These are phyloP conservation scores for Portunus trituberculatus DNA, from an alignment of 1,140 invertebrate species.

Conservation along the genomic window DNA sequence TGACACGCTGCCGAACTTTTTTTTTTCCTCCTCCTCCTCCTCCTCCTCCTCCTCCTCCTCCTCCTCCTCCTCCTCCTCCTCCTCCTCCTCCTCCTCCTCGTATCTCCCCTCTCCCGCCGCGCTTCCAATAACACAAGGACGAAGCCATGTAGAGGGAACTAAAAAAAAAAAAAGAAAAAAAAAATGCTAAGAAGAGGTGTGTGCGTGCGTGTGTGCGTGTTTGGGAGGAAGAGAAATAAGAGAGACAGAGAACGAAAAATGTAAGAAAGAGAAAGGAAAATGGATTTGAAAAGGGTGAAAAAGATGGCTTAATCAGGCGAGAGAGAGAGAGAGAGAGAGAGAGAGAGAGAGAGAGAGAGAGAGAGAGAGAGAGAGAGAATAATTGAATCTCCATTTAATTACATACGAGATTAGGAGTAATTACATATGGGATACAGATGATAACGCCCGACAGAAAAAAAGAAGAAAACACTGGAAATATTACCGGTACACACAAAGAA, in stretches of 20 bases:
- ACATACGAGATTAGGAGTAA: neutral
- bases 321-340: too few relatives aligned
- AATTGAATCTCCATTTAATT: neutral
- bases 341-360: too few relatives aligned
- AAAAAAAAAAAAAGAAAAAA: neutral
- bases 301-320: too few relatives aligned
- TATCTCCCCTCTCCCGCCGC: neutral
- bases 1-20: neutral
- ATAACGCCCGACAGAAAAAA: neutral
- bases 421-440: neutral
- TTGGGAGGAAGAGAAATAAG: too few relatives aligned
- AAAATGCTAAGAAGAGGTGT: too few relatives aligned
- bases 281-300: too few relatives aligned
- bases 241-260: neutral
- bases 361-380: neutral
- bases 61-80: neutral
- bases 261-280: neutral
- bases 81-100: neutral
- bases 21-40: neutral
- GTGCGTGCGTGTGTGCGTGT: too few relatives aligned
- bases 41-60: neutral
- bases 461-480: neutral
- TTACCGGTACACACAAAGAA: too few relatives aligned
- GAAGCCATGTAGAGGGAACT: neutral
- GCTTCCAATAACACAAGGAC: neutral